Conservation (phyloP, 2,888 invertebrate genomes). For the Anthophora plumipes region DNA sequence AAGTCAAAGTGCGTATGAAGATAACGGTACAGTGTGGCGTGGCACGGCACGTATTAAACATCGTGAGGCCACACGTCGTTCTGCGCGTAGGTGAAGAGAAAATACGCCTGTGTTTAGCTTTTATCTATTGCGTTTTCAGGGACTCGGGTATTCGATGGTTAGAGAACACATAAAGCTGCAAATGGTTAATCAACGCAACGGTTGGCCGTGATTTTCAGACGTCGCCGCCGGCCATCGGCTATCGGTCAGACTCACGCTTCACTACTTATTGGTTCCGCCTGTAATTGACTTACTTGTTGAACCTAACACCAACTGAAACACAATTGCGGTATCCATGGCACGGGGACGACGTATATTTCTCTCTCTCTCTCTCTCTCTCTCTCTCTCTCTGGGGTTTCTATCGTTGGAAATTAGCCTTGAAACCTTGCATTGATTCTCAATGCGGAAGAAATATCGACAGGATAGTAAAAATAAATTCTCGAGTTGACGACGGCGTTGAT, state of each 20-base stretch:
- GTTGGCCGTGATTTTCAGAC: conserved; percentile 53
- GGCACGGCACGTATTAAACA: conserved; percentile 12
- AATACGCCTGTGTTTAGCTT: conserved; percentile 41
- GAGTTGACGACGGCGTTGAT: background rate
- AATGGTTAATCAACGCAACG: conserved; percentile 52
- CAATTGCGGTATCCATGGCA: background rate
- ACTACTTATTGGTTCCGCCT: conserved; percentile 20
- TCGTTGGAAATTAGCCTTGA: background rate
- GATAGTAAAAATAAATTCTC: background rate
- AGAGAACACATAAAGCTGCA: conserved; percentile 10
- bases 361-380: too few species aligned
- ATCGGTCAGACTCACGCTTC: conserved; percentile 3
- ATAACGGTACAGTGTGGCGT: conserved; percentile 72
- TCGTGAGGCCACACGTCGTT: background rate
- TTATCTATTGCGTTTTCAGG: conserved; percentile 35
- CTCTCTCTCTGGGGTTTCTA: background rate
- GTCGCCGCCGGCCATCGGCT: conserved; percentile 27
- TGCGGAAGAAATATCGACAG: background rate
- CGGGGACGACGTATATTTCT: too few species aligned
- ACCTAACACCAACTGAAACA: conserved; percentile 9
- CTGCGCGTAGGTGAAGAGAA: conserved; percentile 38
- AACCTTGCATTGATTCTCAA: background rate
- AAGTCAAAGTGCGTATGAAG: conserved; percentile 75
- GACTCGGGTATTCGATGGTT: conserved; percentile 3
- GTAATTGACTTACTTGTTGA: conserved; percentile 27